phyloP scores from a whole-genome alignment of 2,113 vertebrate species.

The mouse (Mus musculus) region GRCm39 chr16:63850501-63851000 shows the following conservation, averaged over 20 bases:
- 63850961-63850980: constrained; percentile 72
- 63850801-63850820: constrained; percentile 58
- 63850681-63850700: constrained; percentile 17
- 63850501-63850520: constrained; percentile 46
- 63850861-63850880: constrained; percentile 74
- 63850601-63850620: constrained; percentile 75
- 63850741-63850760: constrained; percentile 16
- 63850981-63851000: constrained; percentile 13
- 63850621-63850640: constrained; percentile 78
- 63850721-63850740: neutral
- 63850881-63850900: constrained; percentile 79
- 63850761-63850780: constrained; percentile 50
- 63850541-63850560: constrained; percentile 55
- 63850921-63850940: constrained; percentile 75
- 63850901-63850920: constrained; percentile 78
- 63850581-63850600: neutral
- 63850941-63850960: constrained; percentile 68
- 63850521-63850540: constrained; percentile 46
- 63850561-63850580: neutral
- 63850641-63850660: constrained; percentile 66
- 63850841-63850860: constrained; percentile 75
- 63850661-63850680: constrained; percentile 72
- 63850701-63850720: neutral
- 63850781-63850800: constrained; percentile 68
- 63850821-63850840: constrained; percentile 31